These are phyloP conservation scores for Alloplasta piceator DNA, from an alignment of 2,888 invertebrate genomes.

Conservation along the genomic window DNA sequence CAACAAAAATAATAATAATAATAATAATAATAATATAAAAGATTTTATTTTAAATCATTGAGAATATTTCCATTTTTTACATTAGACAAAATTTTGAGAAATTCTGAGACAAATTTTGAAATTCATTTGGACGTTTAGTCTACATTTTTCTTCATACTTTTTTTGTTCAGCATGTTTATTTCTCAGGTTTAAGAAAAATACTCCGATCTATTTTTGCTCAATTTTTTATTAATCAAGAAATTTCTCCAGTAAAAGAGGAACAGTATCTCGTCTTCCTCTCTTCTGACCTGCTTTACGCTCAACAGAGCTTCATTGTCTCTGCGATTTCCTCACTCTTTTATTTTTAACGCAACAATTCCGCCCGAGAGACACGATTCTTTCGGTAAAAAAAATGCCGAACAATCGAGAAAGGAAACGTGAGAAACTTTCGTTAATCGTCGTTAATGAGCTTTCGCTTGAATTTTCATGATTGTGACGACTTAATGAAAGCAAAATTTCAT, in stretches of 20 bases:
- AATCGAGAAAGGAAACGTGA: slow-evolving; percentile 31
- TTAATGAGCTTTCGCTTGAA: slow-evolving; percentile 26
- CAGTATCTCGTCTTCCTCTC: not conserved
- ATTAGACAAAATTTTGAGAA: too few species aligned
- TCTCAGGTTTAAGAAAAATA: too few species aligned
- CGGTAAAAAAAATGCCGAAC: slow-evolving; percentile 26
- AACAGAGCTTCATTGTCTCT: slow-evolving; percentile 47
- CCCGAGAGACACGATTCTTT: slow-evolving; percentile 21
- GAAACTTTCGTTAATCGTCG: slow-evolving; percentile 45
- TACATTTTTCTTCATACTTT: too few species aligned
- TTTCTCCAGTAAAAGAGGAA: slow-evolving; percentile 9
- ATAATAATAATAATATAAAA: too few species aligned
- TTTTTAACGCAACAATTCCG: slow-evolving; percentile 26
- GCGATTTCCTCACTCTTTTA: slow-evolving; percentile 20
- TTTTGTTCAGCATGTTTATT: too few species aligned
- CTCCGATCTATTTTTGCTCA: too few species aligned
- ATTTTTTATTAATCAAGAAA: too few species aligned
- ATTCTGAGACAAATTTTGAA: too few species aligned
- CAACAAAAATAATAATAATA: too few species aligned
- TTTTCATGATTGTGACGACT: not conserved
- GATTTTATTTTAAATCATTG: too few species aligned
- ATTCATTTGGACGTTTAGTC: too few species aligned
- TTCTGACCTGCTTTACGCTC: slow-evolving; percentile 40
- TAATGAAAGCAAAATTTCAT: slow-evolving; percentile 6
- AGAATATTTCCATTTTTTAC: too few species aligned